Conservation (phyloP, 2,113 vertebrate species). For the Callionymus lyra region DNA sequence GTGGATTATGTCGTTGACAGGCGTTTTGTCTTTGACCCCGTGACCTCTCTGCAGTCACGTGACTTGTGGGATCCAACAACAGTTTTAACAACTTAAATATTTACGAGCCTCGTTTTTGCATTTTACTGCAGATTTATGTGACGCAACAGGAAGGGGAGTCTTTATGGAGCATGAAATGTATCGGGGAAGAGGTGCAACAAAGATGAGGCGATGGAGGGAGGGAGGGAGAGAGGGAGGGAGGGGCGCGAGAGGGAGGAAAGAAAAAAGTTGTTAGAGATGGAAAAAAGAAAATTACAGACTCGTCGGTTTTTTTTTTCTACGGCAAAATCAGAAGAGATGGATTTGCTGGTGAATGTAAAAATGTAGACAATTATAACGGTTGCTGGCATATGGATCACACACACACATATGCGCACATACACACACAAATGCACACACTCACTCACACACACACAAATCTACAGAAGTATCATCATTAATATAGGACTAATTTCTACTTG, state of each 20-base stretch:
- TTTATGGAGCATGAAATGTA: conserved; percentile 63
- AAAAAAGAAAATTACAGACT: neutral
- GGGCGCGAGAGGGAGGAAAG: conserved; percentile 32
- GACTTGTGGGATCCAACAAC: conserved; percentile 7
- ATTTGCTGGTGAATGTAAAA: conserved; percentile 41
- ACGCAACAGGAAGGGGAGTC: conserved; percentile 40
- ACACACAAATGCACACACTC: conserved; percentile 52
- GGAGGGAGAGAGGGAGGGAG: conserved; percentile 29
- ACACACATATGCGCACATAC: conserved; percentile 34
- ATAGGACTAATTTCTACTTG: conserved; percentile 71
- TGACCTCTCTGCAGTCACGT: too few species aligned
- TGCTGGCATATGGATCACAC: conserved; percentile 49
- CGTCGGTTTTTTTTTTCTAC: conserved; percentile 1
- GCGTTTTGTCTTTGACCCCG: too few species aligned
- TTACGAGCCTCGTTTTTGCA: conserved; percentile 48
- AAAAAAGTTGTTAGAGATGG: conserved; percentile 41
- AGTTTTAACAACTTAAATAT: conserved; percentile 46
- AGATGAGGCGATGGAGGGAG: conserved; percentile 55
- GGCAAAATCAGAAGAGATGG: conserved; percentile 44
- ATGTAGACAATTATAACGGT: conserved; percentile 49
- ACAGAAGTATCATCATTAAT: conserved; percentile 65
- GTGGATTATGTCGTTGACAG: too few species aligned
- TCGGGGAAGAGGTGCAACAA: conserved; percentile 38
- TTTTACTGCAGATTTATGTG: conserved; percentile 43
- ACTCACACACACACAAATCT: conserved; percentile 10